Evolutionary conservation across 1,140 invertebrate genomes (phyloP), one percentile per base, ranked within the genome.

Genomic region (Papilio glaucus): DNA sequence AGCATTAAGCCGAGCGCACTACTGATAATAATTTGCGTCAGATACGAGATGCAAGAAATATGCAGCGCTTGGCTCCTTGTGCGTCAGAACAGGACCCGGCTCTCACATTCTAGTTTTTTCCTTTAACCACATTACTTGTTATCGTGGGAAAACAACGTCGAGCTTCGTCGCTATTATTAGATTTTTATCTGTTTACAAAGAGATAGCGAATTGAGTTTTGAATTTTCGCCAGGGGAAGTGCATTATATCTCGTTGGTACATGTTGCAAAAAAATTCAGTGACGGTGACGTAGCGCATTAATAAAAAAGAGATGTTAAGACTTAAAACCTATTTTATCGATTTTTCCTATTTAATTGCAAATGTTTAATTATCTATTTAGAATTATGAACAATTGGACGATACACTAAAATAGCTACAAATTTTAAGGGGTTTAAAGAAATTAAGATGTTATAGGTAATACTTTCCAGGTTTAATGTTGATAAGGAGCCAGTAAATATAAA

Each of bases 31-130:
- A 72, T 75, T 75, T 75, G 69, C 71, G 71, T 67, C 69, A 69
- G 41, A 74, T 41, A 63, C 41, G 60, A 63, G 72, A 73, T 53
- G 70, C 37, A 68, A 72, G 21, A 63, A 63, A 62, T 72, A 63
- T 29, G 60, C 38, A 72, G 6, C 68, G 49, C 72, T 76, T 80
- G 72, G 77, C 78, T 85, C 79, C 84, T 81, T 80, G 78, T 77
- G 76, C 73, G 75, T 73, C 74, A 76, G 53, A 74, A 77, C 82
- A 84, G 81, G 86, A 85, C 84, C 42, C 12, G 67, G 6, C 24
- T 49, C 33, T 87, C 84, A 79, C 83, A 86, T 85, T 85, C 81
- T 84, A 81, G 77, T 84, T 84, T 86, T 88, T 87, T 82, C 83
- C 77, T 80, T 78, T 81, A 79, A 12, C 41, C n/a, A 86, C 84